Evolutionary conservation across 2,113 vertebrate species (phyloP), one percentile per base, ranked within the genome.

Genomic region (Recurvirostra avosetta): DNA sequence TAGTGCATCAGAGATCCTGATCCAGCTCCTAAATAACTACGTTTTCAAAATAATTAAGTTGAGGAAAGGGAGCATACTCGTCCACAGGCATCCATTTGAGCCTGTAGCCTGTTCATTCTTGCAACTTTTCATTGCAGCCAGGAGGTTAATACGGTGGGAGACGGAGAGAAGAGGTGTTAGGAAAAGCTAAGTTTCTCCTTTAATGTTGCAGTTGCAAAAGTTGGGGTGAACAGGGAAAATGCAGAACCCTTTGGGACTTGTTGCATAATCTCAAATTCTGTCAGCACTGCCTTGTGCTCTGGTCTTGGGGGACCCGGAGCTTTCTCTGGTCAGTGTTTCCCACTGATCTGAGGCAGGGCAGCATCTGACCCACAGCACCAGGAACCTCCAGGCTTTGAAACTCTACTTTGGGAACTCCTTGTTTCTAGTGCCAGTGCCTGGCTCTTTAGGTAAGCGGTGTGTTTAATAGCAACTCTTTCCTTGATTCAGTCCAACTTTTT

Each of bases 241-340:
- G 11, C 12, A 47, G 52, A 66, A 12, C 6, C 4, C 15, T 55
- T 45, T 34, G 16, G 2, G 40, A 30, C 32, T 36, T 55, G 6
- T 25, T 0, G 1, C 18, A 59, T 21, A 82, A 45, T 17, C 27
- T 8, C 15, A 62, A 27, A 22, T 62, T 8, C 21, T 85, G 15
- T 47, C 3, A 68, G 38, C 20, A 9, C 6, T 36, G 36, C 9
- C 21, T 38, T 62, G 32, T 65, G 3, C 21, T 82, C n/a, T 3
- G 1, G 5, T 9, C 21, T 45, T 34, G 15, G 67, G 47, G 72
- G 19, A 66, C 4, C 18, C 1, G 1, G 11, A 11, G 18, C 29
- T 76, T 77, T 61, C 34, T n/a, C 18, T 0, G 0, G 9, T 59
- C 50, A 27, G 12, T 1, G 0, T 59, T 92, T 76, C 41, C 43